A percentile compares a stretch with the other conserved stretches of the same genome.
These are phyloP conservation scores for Rhingia campestris DNA, from an alignment of 2,888 invertebrate species.

Conservation along the genomic window DNA sequence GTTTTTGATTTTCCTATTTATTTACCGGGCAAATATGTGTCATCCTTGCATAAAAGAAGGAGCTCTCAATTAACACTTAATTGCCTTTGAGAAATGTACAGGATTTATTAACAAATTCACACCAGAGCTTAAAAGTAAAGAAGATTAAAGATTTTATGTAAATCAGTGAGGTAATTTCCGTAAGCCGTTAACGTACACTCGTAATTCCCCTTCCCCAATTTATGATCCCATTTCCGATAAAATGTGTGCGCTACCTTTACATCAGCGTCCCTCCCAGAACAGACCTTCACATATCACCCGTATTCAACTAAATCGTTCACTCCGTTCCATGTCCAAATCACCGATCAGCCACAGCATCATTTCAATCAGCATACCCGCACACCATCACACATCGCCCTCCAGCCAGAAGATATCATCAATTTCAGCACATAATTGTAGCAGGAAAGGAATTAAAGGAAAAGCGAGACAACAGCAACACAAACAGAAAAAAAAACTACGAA, in stretches of 20 bases:
- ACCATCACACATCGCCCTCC: not conserved
- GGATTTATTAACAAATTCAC: too few relatives aligned
- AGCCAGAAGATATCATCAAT: constrained; percentile 20
- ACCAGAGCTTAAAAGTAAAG: too few relatives aligned
- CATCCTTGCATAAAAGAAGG: too few relatives aligned
- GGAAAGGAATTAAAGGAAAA: constrained; percentile 7
- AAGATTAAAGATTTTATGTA: too few relatives aligned
- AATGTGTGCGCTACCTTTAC: constrained; percentile 1
- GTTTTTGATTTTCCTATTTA: too few relatives aligned
- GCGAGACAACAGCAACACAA: constrained; percentile 13
- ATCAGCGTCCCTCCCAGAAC: not conserved
- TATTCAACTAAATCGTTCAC: constrained; percentile 11
- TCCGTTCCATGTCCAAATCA: constrained; percentile 19
- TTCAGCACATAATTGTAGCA: constrained; percentile 12
- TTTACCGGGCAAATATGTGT: too few relatives aligned
- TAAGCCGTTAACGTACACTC: not conserved
- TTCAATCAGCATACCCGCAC: constrained; percentile 21
- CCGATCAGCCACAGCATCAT: constrained; percentile 11
- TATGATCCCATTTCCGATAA: constrained; percentile 21
- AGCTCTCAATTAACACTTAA: too few relatives aligned
- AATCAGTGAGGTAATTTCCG: too few relatives aligned
- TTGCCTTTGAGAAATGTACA: too few relatives aligned
- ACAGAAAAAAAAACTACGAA: not conserved
- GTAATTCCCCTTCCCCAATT: not conserved
- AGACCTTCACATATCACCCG: not conserved